Conservation (phyloP, 2,113 vertebrate species). For the Salvelinus alpinus region DNA sequence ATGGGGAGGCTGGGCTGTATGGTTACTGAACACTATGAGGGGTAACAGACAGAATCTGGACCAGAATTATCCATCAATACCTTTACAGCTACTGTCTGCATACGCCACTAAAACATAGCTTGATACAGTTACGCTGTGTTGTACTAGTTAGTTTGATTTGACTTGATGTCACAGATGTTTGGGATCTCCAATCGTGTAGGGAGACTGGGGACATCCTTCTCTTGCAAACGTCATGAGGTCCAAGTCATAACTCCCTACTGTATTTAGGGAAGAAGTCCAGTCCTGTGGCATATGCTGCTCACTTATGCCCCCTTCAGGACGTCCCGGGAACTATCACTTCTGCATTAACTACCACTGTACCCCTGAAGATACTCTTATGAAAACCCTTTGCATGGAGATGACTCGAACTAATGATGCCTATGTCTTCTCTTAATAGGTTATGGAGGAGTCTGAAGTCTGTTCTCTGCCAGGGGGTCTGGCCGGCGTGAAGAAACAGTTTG, state of each 20-base stretch:
- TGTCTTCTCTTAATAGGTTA: conserved; percentile 63
- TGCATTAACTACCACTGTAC: not conserved
- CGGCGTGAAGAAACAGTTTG: conserved; percentile 91
- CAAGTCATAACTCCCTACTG: not conserved
- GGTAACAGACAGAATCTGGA: conserved; percentile 14
- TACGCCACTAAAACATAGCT: not conserved
- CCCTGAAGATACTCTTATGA: not conserved
- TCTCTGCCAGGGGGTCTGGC: conserved; percentile 89
- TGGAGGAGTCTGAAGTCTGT: conserved; percentile 82
- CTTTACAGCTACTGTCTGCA: conserved; percentile 47
- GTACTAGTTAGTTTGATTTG: not conserved
- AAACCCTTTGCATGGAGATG: too few species aligned
- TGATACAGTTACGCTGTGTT: not conserved
- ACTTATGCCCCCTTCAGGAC: conserved; percentile 19
- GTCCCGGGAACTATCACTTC: not conserved
- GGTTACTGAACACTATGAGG: not conserved
- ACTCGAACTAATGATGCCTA: not conserved
- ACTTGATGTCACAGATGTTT: too few species aligned
- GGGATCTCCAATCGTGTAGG: too few species aligned
- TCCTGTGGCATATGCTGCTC: not conserved
- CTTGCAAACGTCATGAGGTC: not conserved
- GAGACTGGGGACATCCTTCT: not conserved
- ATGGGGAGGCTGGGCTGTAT: not conserved
- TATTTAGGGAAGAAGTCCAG: not conserved
- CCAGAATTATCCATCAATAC: conserved; percentile 20